These are phyloP conservation scores for Bathynomus jamesi DNA, from an alignment of 1,140 invertebrate species.

Conservation along the genomic window DNA sequence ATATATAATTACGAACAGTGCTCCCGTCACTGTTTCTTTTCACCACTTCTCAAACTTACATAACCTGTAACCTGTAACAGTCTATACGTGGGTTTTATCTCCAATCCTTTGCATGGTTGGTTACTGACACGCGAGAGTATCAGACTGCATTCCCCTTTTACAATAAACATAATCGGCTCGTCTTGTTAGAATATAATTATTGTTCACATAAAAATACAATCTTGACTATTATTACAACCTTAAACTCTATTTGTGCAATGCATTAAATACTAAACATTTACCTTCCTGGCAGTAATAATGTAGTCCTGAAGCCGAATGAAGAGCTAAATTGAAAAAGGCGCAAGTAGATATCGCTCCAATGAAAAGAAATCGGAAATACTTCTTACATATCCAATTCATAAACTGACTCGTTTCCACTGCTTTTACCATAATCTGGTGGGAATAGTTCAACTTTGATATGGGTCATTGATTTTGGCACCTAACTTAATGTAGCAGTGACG, in stretches of 20 bases:
- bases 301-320: conserved; percentile 21
- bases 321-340: conserved; percentile 23
- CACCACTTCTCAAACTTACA: not conserved
- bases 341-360: conserved; percentile 20
- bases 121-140: too few species aligned
- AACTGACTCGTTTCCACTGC: not conserved
- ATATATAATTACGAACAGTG: not conserved
- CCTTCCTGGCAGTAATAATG: conserved; percentile 26
- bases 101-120: too few species aligned
- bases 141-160: too few species aligned
- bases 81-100: too few species aligned
- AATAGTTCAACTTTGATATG: not conserved
- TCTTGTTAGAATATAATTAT: too few species aligned
- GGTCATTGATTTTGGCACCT: not conserved
- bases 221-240: too few species aligned
- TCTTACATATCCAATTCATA: conserved; percentile 11
- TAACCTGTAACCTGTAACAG: not conserved
- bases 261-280: too few species aligned
- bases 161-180: too few species aligned
- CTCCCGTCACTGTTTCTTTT: too few species aligned
- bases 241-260: too few species aligned
- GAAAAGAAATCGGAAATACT: conserved; percentile 18
- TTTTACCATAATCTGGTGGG: not conserved
- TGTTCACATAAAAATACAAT: too few species aligned
- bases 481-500: too few species aligned